Evolutionary conservation across 2,797 vertebrate species (phyloP).

Genomic region (Sitta carolinensis): DNA sequence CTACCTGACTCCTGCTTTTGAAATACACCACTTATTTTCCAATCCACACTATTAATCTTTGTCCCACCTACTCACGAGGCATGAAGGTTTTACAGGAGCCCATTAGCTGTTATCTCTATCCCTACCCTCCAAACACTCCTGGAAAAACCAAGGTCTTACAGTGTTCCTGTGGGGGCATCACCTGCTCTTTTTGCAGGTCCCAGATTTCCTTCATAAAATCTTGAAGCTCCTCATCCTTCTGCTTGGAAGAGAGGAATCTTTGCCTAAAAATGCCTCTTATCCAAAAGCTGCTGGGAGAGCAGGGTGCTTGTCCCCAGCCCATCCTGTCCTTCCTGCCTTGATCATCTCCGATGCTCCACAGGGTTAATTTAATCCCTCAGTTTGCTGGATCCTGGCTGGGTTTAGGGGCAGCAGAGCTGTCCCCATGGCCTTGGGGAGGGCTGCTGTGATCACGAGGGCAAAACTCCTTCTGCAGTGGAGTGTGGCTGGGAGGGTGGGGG

Average conservation of each 20-base stretch:
- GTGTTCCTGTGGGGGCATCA: background rate
- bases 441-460: background rate
- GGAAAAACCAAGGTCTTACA: background rate
- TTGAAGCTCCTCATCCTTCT: background rate
- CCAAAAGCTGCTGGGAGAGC: background rate
- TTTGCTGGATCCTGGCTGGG: background rate
- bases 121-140: background rate
- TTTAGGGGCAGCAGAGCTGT: background rate
- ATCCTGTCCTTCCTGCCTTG: background rate
- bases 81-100: conserved; percentile 45
- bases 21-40: conserved; percentile 9
- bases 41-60: conserved; percentile 21
- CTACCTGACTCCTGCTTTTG: background rate
- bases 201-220: background rate
- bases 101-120: conserved; percentile 17
- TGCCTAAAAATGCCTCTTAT: background rate
- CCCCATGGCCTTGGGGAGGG: background rate
- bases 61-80: conserved; percentile 37
- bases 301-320: background rate
- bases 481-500: background rate
- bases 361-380: background rate
- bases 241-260: background rate
- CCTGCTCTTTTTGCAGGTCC: background rate
- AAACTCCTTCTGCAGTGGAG: conserved; percentile 4
- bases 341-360: accelerated